phyloP scores from a whole-genome alignment of 2,888 invertebrate genomes.

The Phania funesta region DNA sequence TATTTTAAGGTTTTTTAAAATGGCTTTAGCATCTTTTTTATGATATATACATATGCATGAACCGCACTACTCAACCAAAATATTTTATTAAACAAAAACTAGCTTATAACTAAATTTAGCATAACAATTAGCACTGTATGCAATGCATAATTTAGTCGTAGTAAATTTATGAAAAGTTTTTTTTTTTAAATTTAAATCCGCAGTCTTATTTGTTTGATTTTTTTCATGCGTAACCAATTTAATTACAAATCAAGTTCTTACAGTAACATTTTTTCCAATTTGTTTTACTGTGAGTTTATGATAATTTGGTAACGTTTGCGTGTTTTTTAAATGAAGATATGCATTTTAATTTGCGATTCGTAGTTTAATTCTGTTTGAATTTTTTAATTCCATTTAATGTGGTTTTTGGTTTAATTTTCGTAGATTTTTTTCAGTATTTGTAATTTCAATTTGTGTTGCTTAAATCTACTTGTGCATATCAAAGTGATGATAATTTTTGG shows the following conservation, averaged over 20 bases:
- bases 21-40: no score
- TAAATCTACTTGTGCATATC: background rate
- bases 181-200: background rate
- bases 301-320: background rate
- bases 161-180: background rate
- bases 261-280: background rate
- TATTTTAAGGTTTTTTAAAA: no score
- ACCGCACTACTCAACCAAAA: no score
- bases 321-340: background rate
- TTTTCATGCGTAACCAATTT: slow-evolving; percentile 24
- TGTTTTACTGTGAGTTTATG: background rate
- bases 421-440: background rate
- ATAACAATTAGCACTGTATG: background rate
- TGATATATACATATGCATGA: no score
- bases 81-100: no score
- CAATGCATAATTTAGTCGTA: background rate
- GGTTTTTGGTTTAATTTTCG: background rate
- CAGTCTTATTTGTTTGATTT: background rate
- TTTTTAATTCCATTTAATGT: slow-evolving; percentile 4
- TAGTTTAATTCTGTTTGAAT: background rate
- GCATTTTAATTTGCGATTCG: background rate
- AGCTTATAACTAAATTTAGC: no score
- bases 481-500: background rate
- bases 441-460: background rate
- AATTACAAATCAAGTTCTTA: slow-evolving; percentile 39